Conservation (phyloP, 2,888 invertebrate genomes). For the Lasioglossum marginatum region DNA sequence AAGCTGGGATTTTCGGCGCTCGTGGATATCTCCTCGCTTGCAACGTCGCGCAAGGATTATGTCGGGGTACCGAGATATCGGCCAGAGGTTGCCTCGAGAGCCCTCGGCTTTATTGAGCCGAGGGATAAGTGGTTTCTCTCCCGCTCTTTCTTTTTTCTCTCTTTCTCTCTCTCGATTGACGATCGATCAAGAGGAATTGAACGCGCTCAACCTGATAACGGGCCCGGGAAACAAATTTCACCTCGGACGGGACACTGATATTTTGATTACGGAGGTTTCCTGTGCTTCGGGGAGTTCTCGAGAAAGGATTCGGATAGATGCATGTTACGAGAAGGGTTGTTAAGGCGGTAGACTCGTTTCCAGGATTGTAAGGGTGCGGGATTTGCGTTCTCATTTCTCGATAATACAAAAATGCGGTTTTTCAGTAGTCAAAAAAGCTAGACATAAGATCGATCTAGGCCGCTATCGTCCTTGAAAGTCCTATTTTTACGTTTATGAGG, state of each 20-base stretch:
- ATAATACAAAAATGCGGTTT: too few species aligned
- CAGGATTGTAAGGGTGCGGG: too few species aligned
- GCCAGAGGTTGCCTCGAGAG: conserved; percentile 13
- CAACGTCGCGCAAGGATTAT: conserved; percentile 66
- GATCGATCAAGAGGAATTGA: conserved; percentile 6
- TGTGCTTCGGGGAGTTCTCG: background rate
- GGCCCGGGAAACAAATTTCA: background rate
- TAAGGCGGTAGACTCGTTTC: too few species aligned
- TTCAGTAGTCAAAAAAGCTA: too few species aligned
- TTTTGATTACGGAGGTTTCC: background rate
- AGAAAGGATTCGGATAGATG: background rate
- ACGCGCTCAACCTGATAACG: background rate
- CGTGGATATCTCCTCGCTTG: conserved; percentile 58
- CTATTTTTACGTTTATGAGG: too few species aligned
- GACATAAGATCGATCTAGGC: too few species aligned
- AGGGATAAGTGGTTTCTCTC: background rate
- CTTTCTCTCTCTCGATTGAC: background rate
- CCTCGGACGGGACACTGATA: background rate
- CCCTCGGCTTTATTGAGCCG: conserved; percentile 14
- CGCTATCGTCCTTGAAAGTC: too few species aligned
- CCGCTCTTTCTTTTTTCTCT: background rate
- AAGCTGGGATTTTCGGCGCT: conserved; percentile 61
- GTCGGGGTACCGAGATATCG: conserved; percentile 37
- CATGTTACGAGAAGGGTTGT: too few species aligned
- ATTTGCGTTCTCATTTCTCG: too few species aligned